Base-by-base conservation (phyloP, 1,140 invertebrate species). In the Manduca sexta region DNA sequence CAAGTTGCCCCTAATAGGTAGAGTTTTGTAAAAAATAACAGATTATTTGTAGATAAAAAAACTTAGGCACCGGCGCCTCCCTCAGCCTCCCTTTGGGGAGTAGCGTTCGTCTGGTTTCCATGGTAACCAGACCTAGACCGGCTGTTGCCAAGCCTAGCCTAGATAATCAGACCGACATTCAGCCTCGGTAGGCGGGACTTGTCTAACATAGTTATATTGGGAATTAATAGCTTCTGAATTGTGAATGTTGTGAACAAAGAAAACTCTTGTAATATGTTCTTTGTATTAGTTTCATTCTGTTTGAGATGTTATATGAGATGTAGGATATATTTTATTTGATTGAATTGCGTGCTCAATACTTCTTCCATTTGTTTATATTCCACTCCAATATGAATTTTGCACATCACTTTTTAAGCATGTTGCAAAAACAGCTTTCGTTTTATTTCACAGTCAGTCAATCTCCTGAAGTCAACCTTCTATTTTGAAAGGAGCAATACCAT, bases 61-160 rank as follows among this genome's bases (percentile, higher is more conserved):
- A 35, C 13, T 11, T 14, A 11, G n/a, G 33, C n/a, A 11, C 1
- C 7, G n/a, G n/a, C 35, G 21, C 45, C 45, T 35, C 45, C 45
- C 45, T 30, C 29, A 18, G 45, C 21, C 45, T 40, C 17, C 16
- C 46, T 15, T 31, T 15, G 17, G 34, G 14, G 39, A 49, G 41
- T 35, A 43, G 15, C 33, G 39, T 18, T 29, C 44, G 51, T 54
- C 56, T 53, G 34, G 57, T 55, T 46, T 14, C 34, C 57, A 49
- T 55, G 42, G 34, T 38, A 46, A 60, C 57, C 40, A 43, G 45
- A 48, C n/a, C 12, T 26, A 14, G n/a, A 10, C 40, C 17, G 17
- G 21, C 17, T 26, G 18, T 35, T 35, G 11, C 33, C 33, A 35
- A 3, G 33, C n/a, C 40, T 26, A 26, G 21, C 15, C 40, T 42